A percentile compares a stretch with the other conserved stretches of the same genome.
These are phyloP conservation scores for Dasypogon diadema DNA, from an alignment of 2,888 invertebrate genomes.

Conservation along the genomic window DNA sequence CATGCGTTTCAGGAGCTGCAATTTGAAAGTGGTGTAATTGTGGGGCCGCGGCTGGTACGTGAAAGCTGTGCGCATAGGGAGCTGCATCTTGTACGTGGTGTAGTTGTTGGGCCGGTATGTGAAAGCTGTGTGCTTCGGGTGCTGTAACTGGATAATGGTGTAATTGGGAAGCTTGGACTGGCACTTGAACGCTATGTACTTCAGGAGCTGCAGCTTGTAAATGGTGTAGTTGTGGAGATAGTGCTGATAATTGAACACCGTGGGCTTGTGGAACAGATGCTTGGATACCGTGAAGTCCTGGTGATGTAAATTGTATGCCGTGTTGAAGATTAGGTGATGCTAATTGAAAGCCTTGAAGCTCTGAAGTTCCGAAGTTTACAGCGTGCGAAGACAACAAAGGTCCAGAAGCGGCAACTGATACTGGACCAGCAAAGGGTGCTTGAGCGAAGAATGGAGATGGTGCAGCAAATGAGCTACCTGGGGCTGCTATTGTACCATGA, in stretches of 20 bases:
- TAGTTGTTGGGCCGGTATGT: neutral
- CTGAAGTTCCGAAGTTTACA: neutral
- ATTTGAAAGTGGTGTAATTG: neutral
- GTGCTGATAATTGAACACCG: neutral
- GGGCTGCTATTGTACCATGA: too few species aligned
- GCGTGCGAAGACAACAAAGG: too few species aligned
- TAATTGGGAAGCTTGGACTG: neutral
- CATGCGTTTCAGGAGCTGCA: neutral
- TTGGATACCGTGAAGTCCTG: neutral
- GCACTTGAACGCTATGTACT: neutral
- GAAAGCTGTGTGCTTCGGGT: neutral
- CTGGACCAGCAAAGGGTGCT: neutral
- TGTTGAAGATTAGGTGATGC: neutral
- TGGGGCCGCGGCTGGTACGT: conserved; percentile 2
- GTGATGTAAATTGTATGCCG: neutral
- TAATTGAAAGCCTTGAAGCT: neutral
- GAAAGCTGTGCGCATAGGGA: neutral
- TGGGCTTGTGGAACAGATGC: neutral
- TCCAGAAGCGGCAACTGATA: neutral
- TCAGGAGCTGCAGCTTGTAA: neutral
- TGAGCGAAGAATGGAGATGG: neutral
- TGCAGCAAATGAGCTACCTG: neutral
- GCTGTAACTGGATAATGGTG: conserved; percentile 1
- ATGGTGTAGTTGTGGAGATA: neutral
- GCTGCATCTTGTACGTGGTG: neutral